phyloP scores from a whole-genome alignment of 2,113 vertebrate species.

The Leptocoma aspasia region DNA sequence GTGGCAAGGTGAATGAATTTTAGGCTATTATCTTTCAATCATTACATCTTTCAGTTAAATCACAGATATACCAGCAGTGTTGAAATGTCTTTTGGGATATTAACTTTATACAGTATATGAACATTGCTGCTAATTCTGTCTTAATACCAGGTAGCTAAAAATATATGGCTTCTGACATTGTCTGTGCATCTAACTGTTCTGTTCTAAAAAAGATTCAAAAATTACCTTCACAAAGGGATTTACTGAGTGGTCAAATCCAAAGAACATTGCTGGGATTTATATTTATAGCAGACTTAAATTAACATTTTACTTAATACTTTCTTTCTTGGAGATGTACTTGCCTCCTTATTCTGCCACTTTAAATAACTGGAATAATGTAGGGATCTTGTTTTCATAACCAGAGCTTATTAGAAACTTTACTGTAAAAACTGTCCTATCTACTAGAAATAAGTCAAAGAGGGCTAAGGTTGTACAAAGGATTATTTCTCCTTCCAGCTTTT shows the following conservation, averaged over 20 bases:
- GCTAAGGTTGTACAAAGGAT: not conserved
- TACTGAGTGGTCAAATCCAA: not conserved
- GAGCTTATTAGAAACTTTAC: not conserved
- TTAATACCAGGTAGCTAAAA: slow-evolving; percentile 14
- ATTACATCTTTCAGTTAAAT: slow-evolving; percentile 33
- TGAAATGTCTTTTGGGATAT: slow-evolving; percentile 27
- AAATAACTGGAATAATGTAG: not conserved
- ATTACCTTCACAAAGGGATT: not conserved
- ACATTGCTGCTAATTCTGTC: not conserved
- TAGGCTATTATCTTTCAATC: slow-evolving; percentile 44
- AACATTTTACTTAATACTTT: not conserved
- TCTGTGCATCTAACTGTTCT: not conserved
- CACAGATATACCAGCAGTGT: slow-evolving; percentile 3
- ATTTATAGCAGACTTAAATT: not conserved
- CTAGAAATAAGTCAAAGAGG: not conserved
- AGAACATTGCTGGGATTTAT: not conserved
- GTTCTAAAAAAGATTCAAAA: not conserved
- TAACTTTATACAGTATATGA: slow-evolving; percentile 4
- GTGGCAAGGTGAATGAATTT: slow-evolving; percentile 39
- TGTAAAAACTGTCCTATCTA: not conserved
- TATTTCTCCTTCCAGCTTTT: not conserved
- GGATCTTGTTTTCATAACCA: not conserved
- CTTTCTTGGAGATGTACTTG: not conserved
- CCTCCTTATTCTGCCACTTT: not conserved
- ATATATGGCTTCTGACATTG: not conserved